Conservation (phyloP, 2,888 invertebrate species). For the Drosophila nigricruria region DNA sequence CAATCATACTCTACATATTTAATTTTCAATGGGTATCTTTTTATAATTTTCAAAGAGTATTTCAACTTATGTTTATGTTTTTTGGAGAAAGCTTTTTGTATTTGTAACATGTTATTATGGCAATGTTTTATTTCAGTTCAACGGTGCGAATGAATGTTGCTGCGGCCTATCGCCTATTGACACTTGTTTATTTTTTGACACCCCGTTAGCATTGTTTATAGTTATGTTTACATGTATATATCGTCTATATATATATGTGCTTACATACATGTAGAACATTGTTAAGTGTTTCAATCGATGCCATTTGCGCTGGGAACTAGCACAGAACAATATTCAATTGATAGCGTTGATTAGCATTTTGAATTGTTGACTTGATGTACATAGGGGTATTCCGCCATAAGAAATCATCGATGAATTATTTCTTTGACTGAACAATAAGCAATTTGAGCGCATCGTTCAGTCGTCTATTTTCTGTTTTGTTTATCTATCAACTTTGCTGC, state of each 20-base stretch:
- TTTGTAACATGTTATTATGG: constrained; percentile 42
- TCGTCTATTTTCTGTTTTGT: not conserved
- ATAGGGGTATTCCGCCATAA: constrained; percentile 2
- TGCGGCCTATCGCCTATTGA: constrained; percentile 67
- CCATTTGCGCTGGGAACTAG: constrained; percentile 19
- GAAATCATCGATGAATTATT: not conserved
- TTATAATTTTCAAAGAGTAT: constrained; percentile 2
- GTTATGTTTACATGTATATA: constrained; percentile 17
- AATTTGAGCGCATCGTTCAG: not conserved
- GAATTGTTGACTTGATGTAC: constrained; percentile 11
- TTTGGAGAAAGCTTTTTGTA: constrained; percentile 1
- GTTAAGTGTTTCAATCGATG: constrained; percentile 14
- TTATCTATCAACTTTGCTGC: constrained; percentile 14
- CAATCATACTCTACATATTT: not conserved
- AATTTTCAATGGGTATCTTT: not conserved
- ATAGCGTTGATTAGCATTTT: constrained; percentile 31
- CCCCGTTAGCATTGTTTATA: constrained; percentile 47
- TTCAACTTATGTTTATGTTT: not conserved
- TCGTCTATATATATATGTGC: not conserved
- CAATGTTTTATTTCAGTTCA: constrained; percentile 48
- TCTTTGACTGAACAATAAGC: not conserved
- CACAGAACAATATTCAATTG: constrained; percentile 19
- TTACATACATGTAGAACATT: constrained; percentile 4
- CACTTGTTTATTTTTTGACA: constrained; percentile 75
- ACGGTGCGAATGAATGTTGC: constrained; percentile 46